Evolutionary conservation across 2,888 invertebrate genomes (phyloP).

Genomic region (Troides aeacus): DNA sequence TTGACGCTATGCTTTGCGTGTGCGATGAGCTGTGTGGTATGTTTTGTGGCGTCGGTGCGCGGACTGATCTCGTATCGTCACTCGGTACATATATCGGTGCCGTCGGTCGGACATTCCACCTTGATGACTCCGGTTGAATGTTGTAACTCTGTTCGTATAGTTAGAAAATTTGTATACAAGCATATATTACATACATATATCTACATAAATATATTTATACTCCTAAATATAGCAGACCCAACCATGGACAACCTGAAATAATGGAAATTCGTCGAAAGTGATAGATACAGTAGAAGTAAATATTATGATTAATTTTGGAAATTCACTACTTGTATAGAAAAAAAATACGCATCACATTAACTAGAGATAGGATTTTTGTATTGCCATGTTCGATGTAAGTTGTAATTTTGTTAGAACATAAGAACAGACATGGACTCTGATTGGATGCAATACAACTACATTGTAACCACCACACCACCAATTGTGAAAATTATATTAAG

Average conservation of each 20-base stretch:
- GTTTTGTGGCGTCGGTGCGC: slow-evolving; percentile 67
- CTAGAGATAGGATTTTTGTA: slow-evolving; percentile 72
- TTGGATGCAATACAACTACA: slow-evolving; percentile 38
- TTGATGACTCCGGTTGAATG: slow-evolving; percentile 68
- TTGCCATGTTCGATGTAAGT: slow-evolving; percentile 29
- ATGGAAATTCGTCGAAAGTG: slow-evolving; percentile 5
- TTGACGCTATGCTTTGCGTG: slow-evolving; percentile 76
- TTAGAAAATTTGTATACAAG: slow-evolving; percentile 45
- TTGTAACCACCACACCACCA: slow-evolving; percentile 77
- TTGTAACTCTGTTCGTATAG: slow-evolving; percentile 73
- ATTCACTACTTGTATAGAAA: slow-evolving; percentile 25
- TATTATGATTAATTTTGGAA: slow-evolving; percentile 10
- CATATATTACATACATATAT: slow-evolving; percentile 38
- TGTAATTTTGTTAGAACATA: slow-evolving; percentile 25
- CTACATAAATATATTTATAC: slow-evolving; percentile 35
- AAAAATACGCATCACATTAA: slow-evolving; percentile 56
- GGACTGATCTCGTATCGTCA: slow-evolving; percentile 62
- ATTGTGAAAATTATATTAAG: slow-evolving; percentile 39
- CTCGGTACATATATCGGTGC: slow-evolving; percentile 75
- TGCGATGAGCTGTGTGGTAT: slow-evolving; percentile 74
- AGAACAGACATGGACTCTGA: slow-evolving; percentile 4
- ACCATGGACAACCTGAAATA: slow-evolving; percentile 33
- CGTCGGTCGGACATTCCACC: slow-evolving; percentile 74
- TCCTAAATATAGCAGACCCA: slow-evolving; percentile 32
- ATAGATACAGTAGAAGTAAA: slow-evolving; percentile 4